Evolutionary conservation across 1,140 invertebrate species (phyloP).

Genomic region (Probaryconus sp.): DNA sequence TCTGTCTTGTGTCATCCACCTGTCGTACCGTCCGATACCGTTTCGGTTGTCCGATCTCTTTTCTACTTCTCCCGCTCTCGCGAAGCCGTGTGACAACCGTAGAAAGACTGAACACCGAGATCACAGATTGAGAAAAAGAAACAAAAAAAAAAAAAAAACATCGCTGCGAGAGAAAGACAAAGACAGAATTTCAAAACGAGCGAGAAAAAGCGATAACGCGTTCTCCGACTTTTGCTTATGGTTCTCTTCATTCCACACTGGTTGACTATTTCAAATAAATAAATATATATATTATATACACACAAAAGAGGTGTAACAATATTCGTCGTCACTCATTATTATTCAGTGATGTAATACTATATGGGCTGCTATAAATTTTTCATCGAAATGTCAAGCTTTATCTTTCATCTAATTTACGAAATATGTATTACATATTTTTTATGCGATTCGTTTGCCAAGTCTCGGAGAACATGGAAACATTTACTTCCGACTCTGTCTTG

Average conservation of each 20-base stretch:
- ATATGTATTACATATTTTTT: too few relatives aligned
- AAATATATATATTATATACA: too few relatives aligned
- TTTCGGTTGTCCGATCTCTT: constrained; percentile 59
- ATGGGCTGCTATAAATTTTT: too few relatives aligned
- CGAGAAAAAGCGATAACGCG: constrained; percentile 43
- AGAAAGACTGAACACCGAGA: constrained; percentile 39
- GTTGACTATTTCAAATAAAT: constrained; percentile 41
- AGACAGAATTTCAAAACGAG: too few relatives aligned
- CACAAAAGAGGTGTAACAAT: background rate
- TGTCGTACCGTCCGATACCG: constrained; percentile 60
- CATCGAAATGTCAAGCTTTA: too few relatives aligned
- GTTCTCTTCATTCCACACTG: constrained; percentile 26
- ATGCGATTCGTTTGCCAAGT: too few relatives aligned
- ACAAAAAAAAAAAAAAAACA: background rate
- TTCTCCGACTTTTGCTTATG: constrained; percentile 42
- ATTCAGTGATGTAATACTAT: background rate
- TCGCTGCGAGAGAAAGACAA: too few relatives aligned
- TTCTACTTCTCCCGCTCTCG: constrained; percentile 45
- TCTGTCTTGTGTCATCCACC: constrained; percentile 62
- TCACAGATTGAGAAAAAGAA: constrained; percentile 53
- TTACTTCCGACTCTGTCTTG: too few relatives aligned
- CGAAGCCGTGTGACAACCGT: constrained; percentile 52
- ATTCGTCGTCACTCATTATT: background rate
- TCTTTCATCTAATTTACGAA: too few relatives aligned
- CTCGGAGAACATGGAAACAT: too few relatives aligned